phyloP scores from a whole-genome alignment of 37 sponge, comb jelly and placozoan genomes.

The Oopsacas minuta region DNA sequence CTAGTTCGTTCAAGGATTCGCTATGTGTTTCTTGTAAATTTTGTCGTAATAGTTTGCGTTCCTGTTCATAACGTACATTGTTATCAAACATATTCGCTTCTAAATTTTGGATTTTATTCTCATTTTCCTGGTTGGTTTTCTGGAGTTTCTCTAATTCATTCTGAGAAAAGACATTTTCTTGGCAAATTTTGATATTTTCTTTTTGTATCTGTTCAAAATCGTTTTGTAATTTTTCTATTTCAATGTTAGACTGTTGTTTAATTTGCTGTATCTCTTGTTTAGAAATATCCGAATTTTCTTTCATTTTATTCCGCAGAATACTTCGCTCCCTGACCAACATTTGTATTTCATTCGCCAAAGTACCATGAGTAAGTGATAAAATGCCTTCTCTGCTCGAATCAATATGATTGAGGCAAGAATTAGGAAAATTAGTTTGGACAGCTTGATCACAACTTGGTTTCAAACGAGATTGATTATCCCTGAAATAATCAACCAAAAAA shows the following conservation, averaged over 20 bases:
- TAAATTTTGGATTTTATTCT: background rate
- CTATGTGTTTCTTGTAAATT: background rate
- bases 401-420: background rate
- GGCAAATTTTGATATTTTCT: background rate
- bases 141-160: background rate
- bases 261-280: background rate
- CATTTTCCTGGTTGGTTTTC: background rate
- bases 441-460: background rate
- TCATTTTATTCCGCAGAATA: conserved; percentile 3
- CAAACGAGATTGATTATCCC: background rate
- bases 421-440: background rate
- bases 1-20: background rate
- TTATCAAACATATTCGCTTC: background rate
- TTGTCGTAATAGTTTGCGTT: background rate
- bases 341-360: background rate
- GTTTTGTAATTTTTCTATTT: background rate
- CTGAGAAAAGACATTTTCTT: background rate
- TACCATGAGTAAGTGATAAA: background rate
- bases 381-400: background rate
- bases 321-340: background rate
- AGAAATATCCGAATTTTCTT: background rate
- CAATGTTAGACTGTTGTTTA: background rate
- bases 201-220: background rate
- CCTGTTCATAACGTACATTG: background rate
- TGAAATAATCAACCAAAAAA: conserved; percentile 13